Evolutionary conservation across 2,888 invertebrate species (phyloP).

Genomic region (Bhutanitis thaidina): DNA sequence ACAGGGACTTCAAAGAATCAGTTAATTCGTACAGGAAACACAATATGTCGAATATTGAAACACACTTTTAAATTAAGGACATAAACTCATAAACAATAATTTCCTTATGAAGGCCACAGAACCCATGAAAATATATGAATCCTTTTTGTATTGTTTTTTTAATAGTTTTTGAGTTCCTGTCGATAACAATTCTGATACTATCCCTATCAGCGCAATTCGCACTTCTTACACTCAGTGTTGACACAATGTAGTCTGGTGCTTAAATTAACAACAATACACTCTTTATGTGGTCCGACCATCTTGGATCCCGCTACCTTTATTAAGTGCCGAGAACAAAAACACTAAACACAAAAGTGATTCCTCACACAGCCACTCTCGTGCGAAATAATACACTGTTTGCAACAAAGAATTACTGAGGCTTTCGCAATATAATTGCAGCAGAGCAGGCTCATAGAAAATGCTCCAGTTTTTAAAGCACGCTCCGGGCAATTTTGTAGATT

Average conservation of each 20-base stretch:
- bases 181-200: constrained; percentile 7
- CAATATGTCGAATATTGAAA: too few species aligned
- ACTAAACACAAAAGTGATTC: not conserved
- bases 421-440: constrained; percentile 3
- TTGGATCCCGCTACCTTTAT: constrained; percentile 22
- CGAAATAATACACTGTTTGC: constrained; percentile 2
- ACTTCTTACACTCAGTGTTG: constrained; percentile 34
- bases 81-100: too few species aligned
- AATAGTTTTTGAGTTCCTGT: too few species aligned
- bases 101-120: too few species aligned
- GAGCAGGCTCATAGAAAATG: constrained; percentile 12
- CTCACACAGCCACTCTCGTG: not conserved
- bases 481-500: not conserved
- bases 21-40: too few species aligned
- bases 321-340: constrained; percentile 18
- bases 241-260: constrained; percentile 53
- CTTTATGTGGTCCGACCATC: constrained; percentile 33
- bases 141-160: too few species aligned
- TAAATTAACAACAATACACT: constrained; percentile 47
- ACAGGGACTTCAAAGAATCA: too few species aligned
- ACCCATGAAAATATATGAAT: too few species aligned
- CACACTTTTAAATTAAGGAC: too few species aligned
- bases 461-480: constrained; percentile 9
- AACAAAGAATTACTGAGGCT: constrained; percentile 11
- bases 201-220: constrained; percentile 33